Conservation (phyloP, 1,140 invertebrate species). For the Colletes latitarsis region DNA sequence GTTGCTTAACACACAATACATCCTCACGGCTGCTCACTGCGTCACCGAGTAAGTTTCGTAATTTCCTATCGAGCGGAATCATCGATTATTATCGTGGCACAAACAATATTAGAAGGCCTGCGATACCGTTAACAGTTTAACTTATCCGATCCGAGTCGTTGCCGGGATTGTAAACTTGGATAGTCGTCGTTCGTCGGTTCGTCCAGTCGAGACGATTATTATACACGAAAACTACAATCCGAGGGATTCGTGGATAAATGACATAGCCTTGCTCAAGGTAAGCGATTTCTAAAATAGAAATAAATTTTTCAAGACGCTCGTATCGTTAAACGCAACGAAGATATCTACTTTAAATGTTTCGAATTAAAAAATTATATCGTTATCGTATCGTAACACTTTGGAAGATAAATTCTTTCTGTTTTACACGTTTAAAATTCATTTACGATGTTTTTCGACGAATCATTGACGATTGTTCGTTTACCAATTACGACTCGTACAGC, state of each 20-base stretch:
- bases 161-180: conserved; percentile 36
- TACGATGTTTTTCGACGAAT: no score
- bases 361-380: no score
- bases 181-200: background rate
- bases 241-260: conserved; percentile 37
- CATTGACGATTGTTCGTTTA: no score
- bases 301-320: no score
- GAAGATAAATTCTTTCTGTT: no score
- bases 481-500: no score
- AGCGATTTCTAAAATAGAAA: no score
- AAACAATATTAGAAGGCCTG: background rate
- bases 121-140: conserved; percentile 9
- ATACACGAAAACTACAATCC: conserved; percentile 40
- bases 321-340: no score
- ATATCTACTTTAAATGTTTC: no score
- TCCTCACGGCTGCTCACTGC: conserved; percentile 81
- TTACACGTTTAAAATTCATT: no score
- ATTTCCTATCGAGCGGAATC: background rate
- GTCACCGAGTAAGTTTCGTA: conserved; percentile 52
- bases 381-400: no score
- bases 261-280: conserved; percentile 57
- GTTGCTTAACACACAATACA: conserved; percentile 77
- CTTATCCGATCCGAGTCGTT: conserved; percentile 29
- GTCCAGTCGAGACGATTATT: conserved; percentile 45
- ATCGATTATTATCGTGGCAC: background rate